Conservation (phyloP, 2,888 invertebrate genomes). For the Diabrotica balteata region DNA sequence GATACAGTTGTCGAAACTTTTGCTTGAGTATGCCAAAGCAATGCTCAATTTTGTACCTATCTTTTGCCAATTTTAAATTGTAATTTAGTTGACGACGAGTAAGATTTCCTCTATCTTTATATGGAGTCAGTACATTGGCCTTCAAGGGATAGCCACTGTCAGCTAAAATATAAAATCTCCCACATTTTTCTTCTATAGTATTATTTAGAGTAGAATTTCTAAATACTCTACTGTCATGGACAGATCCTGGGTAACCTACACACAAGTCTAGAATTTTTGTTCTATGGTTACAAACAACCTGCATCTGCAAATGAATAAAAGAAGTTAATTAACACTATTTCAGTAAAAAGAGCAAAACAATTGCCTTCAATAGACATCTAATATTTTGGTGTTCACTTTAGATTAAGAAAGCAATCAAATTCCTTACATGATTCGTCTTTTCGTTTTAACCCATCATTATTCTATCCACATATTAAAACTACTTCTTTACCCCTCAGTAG, state of each 20-base stretch:
- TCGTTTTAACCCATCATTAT: no score
- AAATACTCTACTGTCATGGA: conserved; percentile 39
- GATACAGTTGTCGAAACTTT: conserved; percentile 19
- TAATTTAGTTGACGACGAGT: conserved; percentile 16
- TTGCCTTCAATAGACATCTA: conserved; percentile 4
- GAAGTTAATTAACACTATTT: background rate
- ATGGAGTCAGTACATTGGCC: conserved; percentile 35
- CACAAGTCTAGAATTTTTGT: conserved; percentile 38
- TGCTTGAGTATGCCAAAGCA: conserved; percentile 22
- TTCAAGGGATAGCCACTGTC: conserved; percentile 40
- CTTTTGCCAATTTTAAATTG: background rate
- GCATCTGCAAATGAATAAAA: conserved; percentile 27
- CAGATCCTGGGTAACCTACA: conserved; percentile 42
- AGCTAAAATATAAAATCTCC: conserved; percentile 35
- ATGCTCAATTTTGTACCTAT: conserved; percentile 5
- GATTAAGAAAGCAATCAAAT: conserved; percentile 7
- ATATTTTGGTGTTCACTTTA: background rate
- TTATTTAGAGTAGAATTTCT: conserved; percentile 18
- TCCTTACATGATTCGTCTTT: no score
- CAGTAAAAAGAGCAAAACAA: background rate
- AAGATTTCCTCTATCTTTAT: conserved; percentile 32
- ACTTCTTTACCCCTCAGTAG: no score
- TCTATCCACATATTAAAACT: no score
- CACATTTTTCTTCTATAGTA: conserved; percentile 32
- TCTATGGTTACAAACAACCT: conserved; percentile 38